Conservation (phyloP, 2,113 vertebrate species). For the Scortum barcoo region DNA sequence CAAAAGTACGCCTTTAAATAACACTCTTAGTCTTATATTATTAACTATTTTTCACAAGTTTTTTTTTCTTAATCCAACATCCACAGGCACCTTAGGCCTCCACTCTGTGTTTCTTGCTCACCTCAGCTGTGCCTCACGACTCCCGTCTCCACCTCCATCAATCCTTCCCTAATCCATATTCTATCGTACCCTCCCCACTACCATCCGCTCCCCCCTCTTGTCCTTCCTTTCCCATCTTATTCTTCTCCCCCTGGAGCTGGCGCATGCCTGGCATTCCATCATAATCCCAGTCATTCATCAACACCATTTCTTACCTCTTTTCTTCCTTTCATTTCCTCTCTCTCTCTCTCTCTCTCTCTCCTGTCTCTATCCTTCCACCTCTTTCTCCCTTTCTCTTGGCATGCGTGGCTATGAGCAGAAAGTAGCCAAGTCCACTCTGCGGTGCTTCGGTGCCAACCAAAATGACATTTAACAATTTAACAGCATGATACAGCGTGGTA, state of each 20-base stretch:
- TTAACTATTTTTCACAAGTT: conserved; percentile 22
- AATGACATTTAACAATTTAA: conserved; percentile 12
- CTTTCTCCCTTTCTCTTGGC: conserved; percentile 20
- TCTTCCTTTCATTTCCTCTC: conserved; percentile 19
- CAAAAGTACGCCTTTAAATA: conserved; percentile 41
- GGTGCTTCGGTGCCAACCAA: neutral
- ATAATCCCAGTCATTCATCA: conserved; percentile 55
- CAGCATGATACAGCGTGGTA: neutral
- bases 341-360: neutral
- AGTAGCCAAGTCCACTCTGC: neutral
- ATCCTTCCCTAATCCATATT: conserved; percentile 58
- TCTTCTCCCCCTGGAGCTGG: conserved; percentile 41
- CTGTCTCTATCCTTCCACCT: conserved; percentile 21
- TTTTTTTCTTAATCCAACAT: conserved; percentile 24
- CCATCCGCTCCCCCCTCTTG: conserved; percentile 27
- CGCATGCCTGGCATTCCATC: conserved; percentile 40
- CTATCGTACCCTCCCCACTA: conserved; percentile 9
- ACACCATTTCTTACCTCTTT: conserved; percentile 14
- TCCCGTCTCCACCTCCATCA: conserved; percentile 37
- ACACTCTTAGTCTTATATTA: neutral
- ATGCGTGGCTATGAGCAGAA: neutral
- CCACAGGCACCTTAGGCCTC: neutral
- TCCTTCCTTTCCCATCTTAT: conserved; percentile 34
- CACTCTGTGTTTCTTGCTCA: conserved; percentile 28
- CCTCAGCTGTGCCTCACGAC: conserved; percentile 7